Percentiles rank a stretch among this genome's conserved stretches.
Evolutionary conservation across 2,888 invertebrate species (phyloP).

Genomic region (Portevinia maculata): DNA sequence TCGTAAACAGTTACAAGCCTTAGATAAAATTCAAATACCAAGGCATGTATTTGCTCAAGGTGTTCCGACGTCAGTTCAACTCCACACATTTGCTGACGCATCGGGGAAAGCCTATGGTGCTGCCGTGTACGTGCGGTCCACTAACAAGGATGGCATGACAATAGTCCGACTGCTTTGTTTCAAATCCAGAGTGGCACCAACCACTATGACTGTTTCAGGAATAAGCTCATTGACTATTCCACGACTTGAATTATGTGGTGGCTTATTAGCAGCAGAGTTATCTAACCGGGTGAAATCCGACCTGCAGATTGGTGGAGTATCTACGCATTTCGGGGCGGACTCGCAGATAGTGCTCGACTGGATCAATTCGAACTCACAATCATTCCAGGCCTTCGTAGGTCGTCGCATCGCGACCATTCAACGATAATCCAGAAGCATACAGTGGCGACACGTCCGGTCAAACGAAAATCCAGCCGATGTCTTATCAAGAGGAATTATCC

Average conservation of each 20-base stretch:
- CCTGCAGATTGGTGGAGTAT: too few relatives aligned
- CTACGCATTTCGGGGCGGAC: too few relatives aligned
- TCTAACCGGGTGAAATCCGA: too few relatives aligned
- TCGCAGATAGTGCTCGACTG: too few relatives aligned
- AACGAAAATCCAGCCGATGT: too few relatives aligned
- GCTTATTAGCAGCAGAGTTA: too few relatives aligned
- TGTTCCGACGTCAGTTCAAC: constrained; percentile 4
- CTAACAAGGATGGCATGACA: constrained; percentile 13
- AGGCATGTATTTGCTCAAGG: constrained; percentile 8
- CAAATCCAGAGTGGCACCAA: constrained; percentile 6
- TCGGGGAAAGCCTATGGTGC: constrained; percentile 51
- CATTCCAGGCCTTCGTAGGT: too few relatives aligned
- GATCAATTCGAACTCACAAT: too few relatives aligned
- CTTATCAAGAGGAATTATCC: constrained; percentile 37
- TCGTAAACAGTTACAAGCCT: constrained; percentile 3
- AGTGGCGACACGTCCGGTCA: too few relatives aligned
- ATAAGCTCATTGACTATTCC: constrained; percentile 6
- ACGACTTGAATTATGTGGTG: neutral
- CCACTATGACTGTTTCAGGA: neutral
- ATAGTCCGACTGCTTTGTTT: constrained; percentile 28
- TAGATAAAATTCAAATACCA: constrained; percentile 13
- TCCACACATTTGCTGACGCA: too few relatives aligned
- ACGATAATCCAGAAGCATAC: too few relatives aligned
- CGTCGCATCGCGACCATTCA: too few relatives aligned
- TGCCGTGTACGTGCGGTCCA: constrained; percentile 30